Evolutionary conservation across 2,797 vertebrate species (phyloP).

Genomic region (Bucorvus abyssinicus): DNA sequence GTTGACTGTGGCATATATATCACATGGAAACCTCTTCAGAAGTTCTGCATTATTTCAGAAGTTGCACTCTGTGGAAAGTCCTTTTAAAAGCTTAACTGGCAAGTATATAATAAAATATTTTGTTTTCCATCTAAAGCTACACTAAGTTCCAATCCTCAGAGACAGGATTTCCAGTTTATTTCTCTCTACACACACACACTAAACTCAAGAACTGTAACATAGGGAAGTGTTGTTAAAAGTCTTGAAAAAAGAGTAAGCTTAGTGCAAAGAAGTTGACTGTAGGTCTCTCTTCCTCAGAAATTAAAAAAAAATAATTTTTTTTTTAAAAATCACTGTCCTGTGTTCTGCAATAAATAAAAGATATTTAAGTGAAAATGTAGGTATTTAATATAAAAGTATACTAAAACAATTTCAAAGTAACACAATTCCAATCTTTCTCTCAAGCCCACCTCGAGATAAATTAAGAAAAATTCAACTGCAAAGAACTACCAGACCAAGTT

Average conservation of each 20-base stretch:
- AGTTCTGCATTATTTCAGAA: conserved; percentile 1
- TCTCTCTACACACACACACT: conserved; percentile 41
- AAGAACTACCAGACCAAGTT: background rate
- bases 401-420: background rate
- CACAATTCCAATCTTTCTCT: background rate
- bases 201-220: conserved; percentile 22
- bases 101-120: conserved; percentile 46
- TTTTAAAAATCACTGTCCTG: background rate
- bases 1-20: background rate
- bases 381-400: background rate
- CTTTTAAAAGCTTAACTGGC: conserved; percentile 45
- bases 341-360: background rate
- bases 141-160: conserved; percentile 53
- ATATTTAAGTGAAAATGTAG: background rate
- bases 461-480: background rate
- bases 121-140: conserved; percentile 47
- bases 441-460: background rate
- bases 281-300: background rate
- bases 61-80: conserved; percentile 17
- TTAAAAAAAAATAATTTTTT: too few relatives aligned
- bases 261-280: conserved; percentile 7
- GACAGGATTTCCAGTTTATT: conserved; percentile 66
- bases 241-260: conserved; percentile 24
- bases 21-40: background rate
- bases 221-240: conserved; percentile 32